Percentiles rank a stretch among this genome's conserved stretches.
phyloP scores from a whole-genome alignment of 2,888 invertebrate species.

The Limenitis camilla region DNA sequence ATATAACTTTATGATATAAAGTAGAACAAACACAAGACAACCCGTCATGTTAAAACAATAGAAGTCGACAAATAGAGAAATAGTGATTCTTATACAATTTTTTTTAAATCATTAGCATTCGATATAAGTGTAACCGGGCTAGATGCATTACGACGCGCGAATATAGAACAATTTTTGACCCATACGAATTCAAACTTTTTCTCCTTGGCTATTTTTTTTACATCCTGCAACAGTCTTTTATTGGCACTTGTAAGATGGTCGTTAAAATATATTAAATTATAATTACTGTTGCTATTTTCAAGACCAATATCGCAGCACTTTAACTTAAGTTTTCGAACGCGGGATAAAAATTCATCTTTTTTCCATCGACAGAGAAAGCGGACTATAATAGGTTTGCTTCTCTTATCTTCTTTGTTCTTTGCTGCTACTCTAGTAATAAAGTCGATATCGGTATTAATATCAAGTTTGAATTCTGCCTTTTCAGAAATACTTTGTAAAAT shows the following conservation, averaged over 20 bases:
- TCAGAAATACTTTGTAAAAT: no score
- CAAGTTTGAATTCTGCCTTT: no score
- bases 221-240: neutral
- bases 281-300: no score
- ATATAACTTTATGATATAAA: neutral
- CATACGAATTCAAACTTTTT: neutral
- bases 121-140: neutral
- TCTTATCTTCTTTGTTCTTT: no score
- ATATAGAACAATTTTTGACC: neutral
- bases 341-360: no score
- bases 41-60: neutral
- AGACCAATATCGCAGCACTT: no score
- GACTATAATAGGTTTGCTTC: no score
- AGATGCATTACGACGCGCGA: neutral
- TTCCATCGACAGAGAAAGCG: no score
- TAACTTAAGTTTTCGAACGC: no score
- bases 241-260: neutral
- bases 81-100: neutral
- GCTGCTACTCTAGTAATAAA: no score
- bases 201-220: neutral
- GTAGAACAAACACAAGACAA: neutral
- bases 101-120: neutral
- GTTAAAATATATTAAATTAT: neutral
- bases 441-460: no score
- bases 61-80: neutral